Base-by-base conservation (phyloP, 2,888 invertebrate species). In the Dicycla oo region DNA sequence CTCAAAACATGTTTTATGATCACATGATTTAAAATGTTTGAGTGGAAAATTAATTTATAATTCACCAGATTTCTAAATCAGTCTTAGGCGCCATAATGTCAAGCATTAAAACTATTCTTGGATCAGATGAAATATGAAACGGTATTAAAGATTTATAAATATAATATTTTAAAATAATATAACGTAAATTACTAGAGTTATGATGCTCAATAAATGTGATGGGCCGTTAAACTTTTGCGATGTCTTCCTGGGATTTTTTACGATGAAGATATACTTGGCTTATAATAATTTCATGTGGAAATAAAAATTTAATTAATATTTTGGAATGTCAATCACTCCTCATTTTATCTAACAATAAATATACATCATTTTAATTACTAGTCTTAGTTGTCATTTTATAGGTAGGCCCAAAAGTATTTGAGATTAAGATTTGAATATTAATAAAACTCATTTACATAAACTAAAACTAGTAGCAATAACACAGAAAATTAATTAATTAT, bases 381-480 rank as follows among this genome's bases (percentile, higher is more conserved):
- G 47, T 18, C 30, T 53, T 40, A 18, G 3, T n/a, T n/a, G 30
- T 40, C 49, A 40, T 53, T 68, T 54, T 26, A 34, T 10, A 77
- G 18, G 38, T 11, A 38, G 18, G 10, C 38, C n/a, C 30, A 63
- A 49, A 60, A 58, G 6, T 30, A 57, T 43, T 49, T 51, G n/a
- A n/a, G n/a, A n/a, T 75, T 51, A 18, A 60, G 20, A 70, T 83
- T 70, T 49, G 45, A 81, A 80, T 83, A 72, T 74, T 81, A 69
- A 78, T 77, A 69, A 54, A 64, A 53, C 40, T 43, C 74, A 84
- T 84, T 84, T 62, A 70, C 79, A 83, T 81, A 78, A 82, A 83
- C 68, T 64, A 78, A 84, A 86, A 85, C 85, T 67, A 81, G 87
- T 86, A 87, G 85, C 87, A 57, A 77, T 80, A 80, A 82, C 73